Evolutionary conservation across 1,140 invertebrate species (phyloP).

Genomic region (Nasonia vitripennis): DNA sequence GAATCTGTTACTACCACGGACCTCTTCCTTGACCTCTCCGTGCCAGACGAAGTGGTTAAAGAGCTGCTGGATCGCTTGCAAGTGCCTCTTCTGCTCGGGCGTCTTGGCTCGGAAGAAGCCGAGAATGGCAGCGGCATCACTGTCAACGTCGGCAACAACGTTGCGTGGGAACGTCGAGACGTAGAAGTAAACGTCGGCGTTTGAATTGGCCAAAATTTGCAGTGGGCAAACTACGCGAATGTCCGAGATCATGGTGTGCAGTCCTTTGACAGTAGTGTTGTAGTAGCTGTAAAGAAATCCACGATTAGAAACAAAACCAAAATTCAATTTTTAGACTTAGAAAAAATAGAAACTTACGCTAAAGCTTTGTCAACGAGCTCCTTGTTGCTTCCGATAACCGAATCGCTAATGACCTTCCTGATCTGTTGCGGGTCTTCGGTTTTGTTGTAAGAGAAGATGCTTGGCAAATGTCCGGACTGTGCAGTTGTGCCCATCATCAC

Average conservation of each 20-base stretch:
- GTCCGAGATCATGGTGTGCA: conserved; percentile 85
- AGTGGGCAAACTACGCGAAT: conserved; percentile 88
- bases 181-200: conserved; percentile 82
- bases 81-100: conserved; percentile 82
- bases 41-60: conserved; percentile 89
- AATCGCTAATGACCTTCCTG: conserved; percentile 78
- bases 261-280: conserved; percentile 80
- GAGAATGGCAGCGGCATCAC: conserved; percentile 86
- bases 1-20: conserved; percentile 73
- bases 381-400: conserved; percentile 74
- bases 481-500: conserved; percentile 84
- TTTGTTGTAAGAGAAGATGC: conserved; percentile 76
- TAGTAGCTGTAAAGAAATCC: conserved; percentile 73
- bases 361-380: conserved; percentile 12
- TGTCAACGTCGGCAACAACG: conserved; percentile 79
- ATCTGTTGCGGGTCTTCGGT: conserved; percentile 80
- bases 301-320: neutral
- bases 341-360: conserved; percentile 37
- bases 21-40: conserved; percentile 78
- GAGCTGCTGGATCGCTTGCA: conserved; percentile 86
- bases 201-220: conserved; percentile 78
- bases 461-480: conserved; percentile 79
- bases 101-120: conserved; percentile 83
- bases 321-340: neutral
- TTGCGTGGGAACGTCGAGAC: conserved; percentile 80